Conservation (phyloP, 2,888 invertebrate species). For the Pristionchus japonicus region DNA sequence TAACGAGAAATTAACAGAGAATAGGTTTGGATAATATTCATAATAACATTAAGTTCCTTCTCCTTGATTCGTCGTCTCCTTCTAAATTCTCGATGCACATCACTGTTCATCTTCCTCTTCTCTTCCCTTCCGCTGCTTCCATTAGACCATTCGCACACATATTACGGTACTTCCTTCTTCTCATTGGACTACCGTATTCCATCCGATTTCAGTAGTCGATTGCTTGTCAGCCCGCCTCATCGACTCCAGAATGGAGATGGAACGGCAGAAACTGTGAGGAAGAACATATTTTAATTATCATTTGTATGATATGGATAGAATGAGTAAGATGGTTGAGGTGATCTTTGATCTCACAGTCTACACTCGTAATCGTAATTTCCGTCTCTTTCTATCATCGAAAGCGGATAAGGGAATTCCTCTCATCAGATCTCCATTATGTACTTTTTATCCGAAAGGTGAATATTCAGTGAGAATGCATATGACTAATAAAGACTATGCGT, state of each 20-base stretch:
- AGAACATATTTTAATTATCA: too few relatives aligned
- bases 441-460: neutral
- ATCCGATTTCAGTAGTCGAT: neutral
- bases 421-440: neutral
- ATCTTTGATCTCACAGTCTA: slow-evolving; percentile 12
- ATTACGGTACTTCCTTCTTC: slow-evolving; percentile 24
- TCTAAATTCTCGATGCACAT: slow-evolving; percentile 27
- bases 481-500: neutral
- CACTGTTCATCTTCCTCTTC: slow-evolving; percentile 21
- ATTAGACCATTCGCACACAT: slow-evolving; percentile 4
- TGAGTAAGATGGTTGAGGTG: neutral
- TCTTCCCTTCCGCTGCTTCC: neutral
- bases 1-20: too few relatives aligned
- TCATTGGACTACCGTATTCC: too few relatives aligned
- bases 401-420: neutral
- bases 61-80: slow-evolving; percentile 29
- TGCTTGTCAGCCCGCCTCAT: slow-evolving; percentile 8
- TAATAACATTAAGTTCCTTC: slow-evolving; percentile 19
- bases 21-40: too few relatives aligned
- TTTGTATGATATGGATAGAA: too few relatives aligned
- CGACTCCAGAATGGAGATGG: neutral
- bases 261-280: neutral
- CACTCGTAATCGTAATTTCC: slow-evolving; percentile 36
- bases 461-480: neutral
- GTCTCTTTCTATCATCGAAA: slow-evolving; percentile 33